Evolutionary conservation across 2,113 vertebrate genomes (phyloP).

Genomic region (Petromus typicus): DNA sequence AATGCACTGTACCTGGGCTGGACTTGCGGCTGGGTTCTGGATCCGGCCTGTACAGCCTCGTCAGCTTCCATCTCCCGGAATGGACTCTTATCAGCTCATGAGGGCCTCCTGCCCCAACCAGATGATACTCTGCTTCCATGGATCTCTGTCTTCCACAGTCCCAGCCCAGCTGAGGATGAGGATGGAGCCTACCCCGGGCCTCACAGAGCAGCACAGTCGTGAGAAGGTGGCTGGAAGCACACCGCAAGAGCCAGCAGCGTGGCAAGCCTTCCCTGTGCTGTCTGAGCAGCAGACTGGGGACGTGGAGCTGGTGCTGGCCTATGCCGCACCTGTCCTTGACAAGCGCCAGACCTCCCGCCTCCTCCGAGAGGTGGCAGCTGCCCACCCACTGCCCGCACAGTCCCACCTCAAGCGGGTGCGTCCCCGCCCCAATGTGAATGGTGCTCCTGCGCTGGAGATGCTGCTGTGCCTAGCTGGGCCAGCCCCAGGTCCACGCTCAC

Average conservation of each 20-base stretch:
- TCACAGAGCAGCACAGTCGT: not conserved
- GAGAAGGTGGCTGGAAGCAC: conserved; percentile 58
- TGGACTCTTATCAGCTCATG: not conserved
- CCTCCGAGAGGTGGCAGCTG: conserved; percentile 84
- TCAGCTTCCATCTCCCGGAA: not conserved
- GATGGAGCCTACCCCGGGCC: conserved; percentile 52
- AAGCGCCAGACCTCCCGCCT: conserved; percentile 90
- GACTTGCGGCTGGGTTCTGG: not conserved
- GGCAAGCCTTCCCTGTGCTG: conserved; percentile 90
- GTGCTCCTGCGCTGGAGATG: conserved; percentile 87
- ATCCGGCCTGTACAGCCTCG: not conserved
- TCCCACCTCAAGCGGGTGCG: conserved; percentile 93
- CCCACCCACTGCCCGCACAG: conserved; percentile 85
- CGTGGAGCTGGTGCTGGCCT: conserved; percentile 86
- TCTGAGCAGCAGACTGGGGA: conserved; percentile 88
- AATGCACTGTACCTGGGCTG: not conserved
- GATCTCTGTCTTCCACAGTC: conserved; percentile 79
- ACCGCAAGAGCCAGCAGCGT: conserved; percentile 42
- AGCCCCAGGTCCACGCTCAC: rapidly evolving
- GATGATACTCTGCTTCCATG: conserved; percentile 55
- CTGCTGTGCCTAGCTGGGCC: conserved; percentile 87
- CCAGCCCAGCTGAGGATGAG: not conserved
- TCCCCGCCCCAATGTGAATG: conserved; percentile 69
- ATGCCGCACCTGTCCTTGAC: conserved; percentile 89
- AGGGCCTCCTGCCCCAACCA: not conserved